Base-by-base conservation (phyloP, 2,888 invertebrate species). In the Spisula subtruncata region DNA sequence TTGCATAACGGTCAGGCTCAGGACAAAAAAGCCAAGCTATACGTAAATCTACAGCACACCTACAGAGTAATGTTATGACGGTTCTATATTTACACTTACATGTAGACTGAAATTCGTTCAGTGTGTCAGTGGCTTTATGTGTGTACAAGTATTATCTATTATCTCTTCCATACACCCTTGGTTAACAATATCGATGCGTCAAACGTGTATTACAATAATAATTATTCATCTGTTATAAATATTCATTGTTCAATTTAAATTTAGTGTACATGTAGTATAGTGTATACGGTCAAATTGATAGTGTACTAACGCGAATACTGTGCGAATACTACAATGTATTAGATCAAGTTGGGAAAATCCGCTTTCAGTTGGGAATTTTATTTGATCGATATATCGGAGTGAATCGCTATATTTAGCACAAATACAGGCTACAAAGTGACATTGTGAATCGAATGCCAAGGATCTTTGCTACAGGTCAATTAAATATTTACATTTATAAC, bases 391-490 rank as follows among this genome's bases (percentile, higher is more conserved):
- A 66, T 25, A 75, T 75, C 25, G 75, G 75, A 75, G 35, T 12
- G 32, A 6, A 32, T 35, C 14, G 32, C 75, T 75, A 75, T 75
- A 75, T 75, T 35, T 75, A 75, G 75, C 29, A 35, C 32, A 0
- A 29, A 0, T 0, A 16, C 18, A 25, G 18, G 32, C 2, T 14
- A 32, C 75, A 75, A 75, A 35, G 75, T 75, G 75, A 75, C 75
- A 75, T 75, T 75, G 75, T 32, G 75, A 18, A 35, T 75, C 12
- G 35, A 75, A 75, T 25, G 75, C 32, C 75, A 75, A 75, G 75
- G 75, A 0, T 75, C 2, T 60, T 25, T 1, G 1, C 18, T 8
- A n/a, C 60, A 51, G 16, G 51, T 16, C 41, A 51, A 12, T 16
- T 51, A 51, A 51, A 51, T 51, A 12, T 51, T 51, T 51, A 51